Base-by-base conservation (phyloP, 2,888 invertebrate species). In the Eilema caniola region DNA sequence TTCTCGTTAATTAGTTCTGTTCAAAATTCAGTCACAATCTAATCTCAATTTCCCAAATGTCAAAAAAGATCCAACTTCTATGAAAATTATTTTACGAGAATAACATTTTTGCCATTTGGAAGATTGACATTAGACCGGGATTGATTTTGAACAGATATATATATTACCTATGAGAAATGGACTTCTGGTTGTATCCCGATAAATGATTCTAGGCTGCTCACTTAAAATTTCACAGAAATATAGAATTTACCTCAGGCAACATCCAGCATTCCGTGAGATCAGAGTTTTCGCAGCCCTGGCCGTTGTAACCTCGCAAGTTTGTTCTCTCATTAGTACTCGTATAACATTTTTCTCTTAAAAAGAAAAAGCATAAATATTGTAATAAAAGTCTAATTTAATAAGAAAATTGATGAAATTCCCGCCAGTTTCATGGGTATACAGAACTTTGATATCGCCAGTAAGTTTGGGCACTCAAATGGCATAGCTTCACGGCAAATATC, bases 201-300 rank as follows among this genome's bases (percentile, higher is more conserved):
- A 37, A 37, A 14, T 14, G 12, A 37, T 14, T 41, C 16, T 5
- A 16, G 41, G 5, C 41, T 41, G 16, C 16, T 16, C 20, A 20
- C 47, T 47, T 47, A 20, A n/a, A n/a, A n/a, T n/a, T n/a, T n/a
- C 28, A 28, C 5, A 20, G 20, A 20, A 20, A 47, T n/a, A 47
- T 10, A 53, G 8, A 56, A 56, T 20, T 66, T 85, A 96, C 96
- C 93, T 96, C 96, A 63, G 96, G 95, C 77, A 96, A 86, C 95
- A 96, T 96, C 96, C 96, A 96, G 76, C 96, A 96, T 87, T 96
- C 96, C 76, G 96, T 95, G 71, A 93, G 89, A 80, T 95, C 94
- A 8, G 91, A 89, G 79, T 92, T 93, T 75, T 94, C 94, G 79
- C 91, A 90, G 68, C 92, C 91, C 75, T 92, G 92, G 66, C 90